These are phyloP conservation scores for Glossosoma conforme DNA, from an alignment of 1,140 invertebrate genomes.

Conservation along the genomic window DNA sequence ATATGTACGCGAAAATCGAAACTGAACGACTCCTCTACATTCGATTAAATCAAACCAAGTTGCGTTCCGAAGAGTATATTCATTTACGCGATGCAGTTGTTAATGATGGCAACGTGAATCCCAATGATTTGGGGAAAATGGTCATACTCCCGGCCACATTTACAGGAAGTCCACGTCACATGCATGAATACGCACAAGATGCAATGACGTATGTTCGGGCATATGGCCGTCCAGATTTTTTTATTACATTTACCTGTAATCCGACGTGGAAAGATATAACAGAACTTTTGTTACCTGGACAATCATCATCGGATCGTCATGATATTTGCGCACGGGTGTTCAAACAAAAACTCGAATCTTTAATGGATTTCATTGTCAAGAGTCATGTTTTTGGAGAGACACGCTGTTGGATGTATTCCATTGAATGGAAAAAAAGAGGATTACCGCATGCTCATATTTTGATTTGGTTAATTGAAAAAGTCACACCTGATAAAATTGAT, in stretches of 20 bases:
- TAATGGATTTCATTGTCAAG: constrained; percentile 37
- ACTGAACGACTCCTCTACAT: constrained; percentile 42
- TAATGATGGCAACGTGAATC: constrained; percentile 14
- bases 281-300: constrained; percentile 33
- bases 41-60: constrained; percentile 39
- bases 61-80: constrained; percentile 32
- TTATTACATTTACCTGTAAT: constrained; percentile 46
- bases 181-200: constrained; percentile 45
- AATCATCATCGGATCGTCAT: constrained; percentile 32
- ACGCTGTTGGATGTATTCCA: constrained; percentile 41
- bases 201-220: constrained; percentile 40
- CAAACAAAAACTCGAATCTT: constrained; percentile 35
- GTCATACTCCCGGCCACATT: constrained; percentile 44
- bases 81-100: constrained; percentile 35
- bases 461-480: constrained; percentile 40
- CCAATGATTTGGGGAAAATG: constrained; percentile 22
- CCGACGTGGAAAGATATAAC: constrained; percentile 42
- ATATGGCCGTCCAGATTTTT: constrained; percentile 38
- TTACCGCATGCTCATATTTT: constrained; percentile 48
- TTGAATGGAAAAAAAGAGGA: constrained; percentile 46
- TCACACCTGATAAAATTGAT: no score
- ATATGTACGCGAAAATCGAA: constrained; percentile 51
- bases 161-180: constrained; percentile 40
- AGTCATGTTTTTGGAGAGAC: constrained; percentile 33
- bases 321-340: constrained; percentile 38